phyloP scores from a whole-genome alignment of 2,113 vertebrate species.

The Carassius carassius region DNA sequence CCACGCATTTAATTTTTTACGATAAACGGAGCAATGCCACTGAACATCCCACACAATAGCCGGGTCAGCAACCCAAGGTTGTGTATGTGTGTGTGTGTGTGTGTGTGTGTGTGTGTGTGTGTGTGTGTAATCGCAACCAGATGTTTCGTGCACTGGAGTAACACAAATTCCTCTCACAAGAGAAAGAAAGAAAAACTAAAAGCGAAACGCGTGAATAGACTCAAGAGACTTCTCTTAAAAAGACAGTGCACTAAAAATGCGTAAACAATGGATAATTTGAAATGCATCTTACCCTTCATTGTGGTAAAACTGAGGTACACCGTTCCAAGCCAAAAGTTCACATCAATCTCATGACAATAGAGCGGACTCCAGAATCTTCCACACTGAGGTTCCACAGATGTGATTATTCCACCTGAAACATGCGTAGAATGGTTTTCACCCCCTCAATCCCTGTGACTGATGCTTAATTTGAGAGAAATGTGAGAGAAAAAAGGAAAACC shows the following conservation, averaged over 20 bases:
- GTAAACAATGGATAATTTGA: constrained; percentile 16
- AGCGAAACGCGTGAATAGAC: constrained; percentile 24
- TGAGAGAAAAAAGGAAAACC: too few species aligned
- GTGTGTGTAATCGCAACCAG: constrained; percentile 93
- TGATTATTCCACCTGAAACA: constrained; percentile 55
- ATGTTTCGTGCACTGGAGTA: constrained; percentile 74
- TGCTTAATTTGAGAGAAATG: neutral
- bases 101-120: too few species aligned
- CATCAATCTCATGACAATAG: constrained; percentile 69
- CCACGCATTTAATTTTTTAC: neutral
- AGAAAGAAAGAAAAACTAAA: constrained; percentile 39
- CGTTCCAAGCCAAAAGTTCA: constrained; percentile 60
- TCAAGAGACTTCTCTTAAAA: neutral
- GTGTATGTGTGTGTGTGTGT: neutral
- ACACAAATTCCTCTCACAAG: constrained; percentile 69
- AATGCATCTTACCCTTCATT: constrained; percentile 75
- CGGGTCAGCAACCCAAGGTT: constrained; percentile 23
- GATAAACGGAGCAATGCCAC: neutral
- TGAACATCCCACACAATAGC: constrained; percentile 39
- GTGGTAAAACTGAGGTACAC: constrained; percentile 55
- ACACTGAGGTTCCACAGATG: constrained; percentile 1
- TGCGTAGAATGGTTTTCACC: neutral
- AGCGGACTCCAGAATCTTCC: constrained; percentile 52
- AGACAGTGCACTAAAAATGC: constrained; percentile 28
- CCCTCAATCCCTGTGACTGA: constrained; percentile 7